phyloP scores from a whole-genome alignment of 2,797 vertebrate species.

The Hylomyscus alleni region DNA sequence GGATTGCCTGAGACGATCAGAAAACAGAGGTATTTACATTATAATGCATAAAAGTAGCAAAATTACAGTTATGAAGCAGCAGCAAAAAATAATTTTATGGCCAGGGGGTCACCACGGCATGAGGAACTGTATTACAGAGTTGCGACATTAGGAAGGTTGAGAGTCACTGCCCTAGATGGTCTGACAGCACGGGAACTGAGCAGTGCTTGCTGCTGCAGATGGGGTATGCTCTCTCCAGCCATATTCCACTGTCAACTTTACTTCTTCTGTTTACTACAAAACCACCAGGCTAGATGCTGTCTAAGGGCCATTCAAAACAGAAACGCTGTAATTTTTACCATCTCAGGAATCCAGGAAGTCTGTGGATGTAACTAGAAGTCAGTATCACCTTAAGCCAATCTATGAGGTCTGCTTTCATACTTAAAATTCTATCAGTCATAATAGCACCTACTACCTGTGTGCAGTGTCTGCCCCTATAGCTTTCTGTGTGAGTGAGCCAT shows the following conservation, averaged over 20 bases:
- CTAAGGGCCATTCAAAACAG: neutral
- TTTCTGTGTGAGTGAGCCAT: neutral
- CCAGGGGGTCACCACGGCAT: neutral
- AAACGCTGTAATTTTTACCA: neutral
- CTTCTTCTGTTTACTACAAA: constrained; percentile 1
- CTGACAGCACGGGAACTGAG: neutral
- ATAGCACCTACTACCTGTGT: neutral
- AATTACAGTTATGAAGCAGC: neutral
- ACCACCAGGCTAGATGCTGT: neutral
- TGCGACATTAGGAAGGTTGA: neutral
- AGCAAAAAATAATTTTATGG: neutral
- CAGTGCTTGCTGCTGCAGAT: neutral
- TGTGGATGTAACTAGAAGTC: neutral
- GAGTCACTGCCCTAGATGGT: neutral
- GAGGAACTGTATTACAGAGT: neutral
- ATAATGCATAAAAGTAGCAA: neutral
- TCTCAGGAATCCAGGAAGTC: neutral
- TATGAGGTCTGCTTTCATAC: neutral
- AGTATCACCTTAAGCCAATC: neutral
- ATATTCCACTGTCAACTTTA: neutral
- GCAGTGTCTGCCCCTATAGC: neutral
- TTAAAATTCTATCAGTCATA: neutral
- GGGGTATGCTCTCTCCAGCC: neutral
- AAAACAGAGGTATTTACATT: too few species aligned
- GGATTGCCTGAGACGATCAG: neutral